These are phyloP conservation scores for Drosophila lowei DNA, from an alignment of 1,140 invertebrate species.

Conservation along the genomic window DNA sequence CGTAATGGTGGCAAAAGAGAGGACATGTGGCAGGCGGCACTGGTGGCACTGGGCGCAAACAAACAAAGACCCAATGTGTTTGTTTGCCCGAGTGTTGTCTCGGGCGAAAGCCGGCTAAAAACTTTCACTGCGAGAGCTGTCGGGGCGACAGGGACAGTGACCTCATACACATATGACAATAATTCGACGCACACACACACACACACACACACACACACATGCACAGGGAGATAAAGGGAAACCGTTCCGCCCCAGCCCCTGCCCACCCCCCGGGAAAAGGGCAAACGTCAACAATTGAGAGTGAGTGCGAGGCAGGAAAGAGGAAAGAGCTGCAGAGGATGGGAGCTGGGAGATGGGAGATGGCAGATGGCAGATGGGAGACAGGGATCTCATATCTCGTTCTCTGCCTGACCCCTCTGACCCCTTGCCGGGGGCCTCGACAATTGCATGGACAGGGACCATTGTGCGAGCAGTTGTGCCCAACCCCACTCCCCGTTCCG, in stretches of 20 bases:
- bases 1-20: constrained; percentile 18
- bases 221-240: not conserved
- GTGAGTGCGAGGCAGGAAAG: constrained; percentile 13
- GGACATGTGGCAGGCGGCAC: constrained; percentile 5
- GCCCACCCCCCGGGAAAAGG: constrained; percentile 45
- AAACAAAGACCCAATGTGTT: constrained; percentile 57
- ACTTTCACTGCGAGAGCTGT: constrained; percentile 64
- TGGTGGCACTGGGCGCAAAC: constrained; percentile 27
- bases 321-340: constrained; percentile 2
- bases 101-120: constrained; percentile 29
- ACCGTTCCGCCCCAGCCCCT: not conserved
- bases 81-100: constrained; percentile 26
- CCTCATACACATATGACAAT: constrained; percentile 77
- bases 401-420: constrained; percentile 25
- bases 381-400: constrained; percentile 9
- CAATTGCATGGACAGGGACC: constrained; percentile 62
- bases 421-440: constrained; percentile 41
- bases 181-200: constrained; percentile 74
- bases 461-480: constrained; percentile 18
- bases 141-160: constrained; percentile 63
- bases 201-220: constrained; percentile 32
- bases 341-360: not conserved
- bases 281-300: constrained; percentile 71
- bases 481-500: not conserved
- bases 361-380: not conserved